Evolutionary conservation across 1,140 invertebrate species (phyloP).

Genomic region (Oedothorax gibbosus): DNA sequence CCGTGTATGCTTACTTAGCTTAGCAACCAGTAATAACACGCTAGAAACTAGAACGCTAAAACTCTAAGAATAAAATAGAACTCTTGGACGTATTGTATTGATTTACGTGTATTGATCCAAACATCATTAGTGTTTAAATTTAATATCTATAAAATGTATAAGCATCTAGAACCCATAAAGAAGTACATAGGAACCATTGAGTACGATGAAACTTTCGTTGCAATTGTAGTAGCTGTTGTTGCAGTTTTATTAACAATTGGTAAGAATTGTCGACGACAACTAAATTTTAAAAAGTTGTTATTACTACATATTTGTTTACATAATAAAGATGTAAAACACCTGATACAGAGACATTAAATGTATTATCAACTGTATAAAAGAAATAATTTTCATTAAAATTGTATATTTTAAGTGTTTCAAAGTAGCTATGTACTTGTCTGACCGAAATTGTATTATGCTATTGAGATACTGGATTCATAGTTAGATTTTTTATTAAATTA

Average conservation of each 20-base stretch:
- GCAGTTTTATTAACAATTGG: slow-evolving; percentile 41
- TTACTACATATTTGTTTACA: neutral
- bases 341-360: too few relatives aligned
- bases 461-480: too few relatives aligned
- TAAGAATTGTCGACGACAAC: neutral
- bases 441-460: too few relatives aligned
- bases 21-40: too few relatives aligned
- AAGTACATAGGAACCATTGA: slow-evolving; percentile 45
- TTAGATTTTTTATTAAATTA: too few relatives aligned
- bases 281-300: neutral
- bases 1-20: too few relatives aligned
- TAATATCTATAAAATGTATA: neutral
- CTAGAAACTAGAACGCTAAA: too few relatives aligned
- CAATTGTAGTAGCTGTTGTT: slow-evolving; percentile 19
- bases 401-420: neutral
- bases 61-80: too few relatives aligned
- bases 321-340: too few relatives aligned
- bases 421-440: neutral
- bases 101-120: too few relatives aligned
- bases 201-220: slow-evolving; percentile 47
- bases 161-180: slow-evolving; percentile 30
- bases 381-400: neutral
- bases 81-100: too few relatives aligned
- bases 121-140: neutral
- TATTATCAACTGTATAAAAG: neutral